Percentiles rank a stretch among this genome's conserved stretches.
These are phyloP conservation scores for Cinclus mexicanus DNA, from an alignment of 2,113 vertebrate genomes.

Conservation along the genomic window DNA sequence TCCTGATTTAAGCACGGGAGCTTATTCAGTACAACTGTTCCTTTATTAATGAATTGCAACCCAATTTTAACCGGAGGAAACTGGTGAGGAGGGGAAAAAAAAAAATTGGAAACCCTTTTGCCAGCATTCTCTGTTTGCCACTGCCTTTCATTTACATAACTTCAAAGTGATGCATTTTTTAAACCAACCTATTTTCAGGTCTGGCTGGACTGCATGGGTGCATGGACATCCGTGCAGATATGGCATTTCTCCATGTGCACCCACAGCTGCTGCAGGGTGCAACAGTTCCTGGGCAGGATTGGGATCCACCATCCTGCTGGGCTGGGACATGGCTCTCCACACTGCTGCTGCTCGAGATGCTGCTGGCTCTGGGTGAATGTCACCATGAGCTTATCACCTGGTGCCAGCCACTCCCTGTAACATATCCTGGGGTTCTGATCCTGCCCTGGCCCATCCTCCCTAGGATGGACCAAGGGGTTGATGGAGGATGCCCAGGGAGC, in stretches of 20 bases:
- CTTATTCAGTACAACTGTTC: constrained; percentile 67
- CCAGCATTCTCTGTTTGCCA: constrained; percentile 9
- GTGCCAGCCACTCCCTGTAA: neutral
- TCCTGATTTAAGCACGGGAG: constrained; percentile 63
- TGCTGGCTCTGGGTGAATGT: fast-evolving
- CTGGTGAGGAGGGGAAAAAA: constrained; percentile 1
- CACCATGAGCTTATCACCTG: fast-evolving
- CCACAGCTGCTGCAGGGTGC: neutral
- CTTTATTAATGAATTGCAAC: constrained; percentile 70
- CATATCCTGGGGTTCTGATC: fast-evolving
- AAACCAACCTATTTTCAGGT: constrained; percentile 43
- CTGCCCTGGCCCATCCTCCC: neutral
- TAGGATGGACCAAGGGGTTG: neutral
- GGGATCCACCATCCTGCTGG: neutral
- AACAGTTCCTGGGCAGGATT: neutral
- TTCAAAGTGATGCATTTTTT: constrained; percentile 58
- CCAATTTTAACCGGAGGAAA: constrained; percentile 57
- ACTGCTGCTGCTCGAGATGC: fast-evolving
- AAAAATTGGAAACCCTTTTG: constrained; percentile 41
- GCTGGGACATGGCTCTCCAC: neutral
- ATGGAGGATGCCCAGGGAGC: neutral
- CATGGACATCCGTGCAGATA: neutral
- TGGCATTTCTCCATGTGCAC: neutral
- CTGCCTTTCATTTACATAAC: constrained; percentile 58
- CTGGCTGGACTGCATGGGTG: neutral